Evolutionary conservation across 2,113 vertebrate species (phyloP).

Genomic region (Dicentrarchus labrax): DNA sequence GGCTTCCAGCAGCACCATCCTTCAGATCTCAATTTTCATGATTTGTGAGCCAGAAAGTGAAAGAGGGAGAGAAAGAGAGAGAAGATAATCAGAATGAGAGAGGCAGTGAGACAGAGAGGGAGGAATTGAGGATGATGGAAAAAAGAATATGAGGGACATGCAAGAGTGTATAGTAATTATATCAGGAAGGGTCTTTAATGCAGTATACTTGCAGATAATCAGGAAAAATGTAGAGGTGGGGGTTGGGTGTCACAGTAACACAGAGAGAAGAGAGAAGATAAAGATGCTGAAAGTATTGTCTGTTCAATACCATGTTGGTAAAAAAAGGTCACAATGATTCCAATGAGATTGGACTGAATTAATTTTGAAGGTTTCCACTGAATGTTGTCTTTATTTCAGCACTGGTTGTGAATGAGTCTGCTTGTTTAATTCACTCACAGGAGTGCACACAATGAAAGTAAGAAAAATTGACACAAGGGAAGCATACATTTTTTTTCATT

Average conservation of each 20-base stretch:
- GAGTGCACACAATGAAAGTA: background rate
- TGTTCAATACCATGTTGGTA: too few species aligned
- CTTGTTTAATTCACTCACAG: background rate
- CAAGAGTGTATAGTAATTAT: constrained; percentile 42
- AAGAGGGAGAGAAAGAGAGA: constrained; percentile 4
- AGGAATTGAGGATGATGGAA: constrained; percentile 10
- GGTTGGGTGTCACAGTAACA: background rate
- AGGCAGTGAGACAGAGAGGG: constrained; percentile 7
- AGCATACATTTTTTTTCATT: background rate
- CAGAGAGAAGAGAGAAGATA: background rate
- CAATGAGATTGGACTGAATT: background rate
- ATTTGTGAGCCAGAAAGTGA: constrained; percentile 72
- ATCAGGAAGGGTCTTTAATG: constrained; percentile 13
- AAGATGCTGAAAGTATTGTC: background rate
- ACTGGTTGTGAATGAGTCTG: background rate
- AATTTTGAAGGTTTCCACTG: background rate
- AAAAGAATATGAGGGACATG: constrained; percentile 16
- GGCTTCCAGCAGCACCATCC: constrained; percentile 47
- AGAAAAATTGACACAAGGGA: background rate
- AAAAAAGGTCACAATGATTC: background rate
- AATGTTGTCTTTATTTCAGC: background rate
- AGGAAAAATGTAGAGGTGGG: constrained; percentile 5
- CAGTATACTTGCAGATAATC: constrained; percentile 26
- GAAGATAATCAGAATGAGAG: constrained; percentile 41
- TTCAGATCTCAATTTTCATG: constrained; percentile 74